A percentile compares a stretch with the other conserved stretches of the same genome.
Conservation (phyloP, 2,113 vertebrate species). For the Elephantulus edwardii region DNA sequence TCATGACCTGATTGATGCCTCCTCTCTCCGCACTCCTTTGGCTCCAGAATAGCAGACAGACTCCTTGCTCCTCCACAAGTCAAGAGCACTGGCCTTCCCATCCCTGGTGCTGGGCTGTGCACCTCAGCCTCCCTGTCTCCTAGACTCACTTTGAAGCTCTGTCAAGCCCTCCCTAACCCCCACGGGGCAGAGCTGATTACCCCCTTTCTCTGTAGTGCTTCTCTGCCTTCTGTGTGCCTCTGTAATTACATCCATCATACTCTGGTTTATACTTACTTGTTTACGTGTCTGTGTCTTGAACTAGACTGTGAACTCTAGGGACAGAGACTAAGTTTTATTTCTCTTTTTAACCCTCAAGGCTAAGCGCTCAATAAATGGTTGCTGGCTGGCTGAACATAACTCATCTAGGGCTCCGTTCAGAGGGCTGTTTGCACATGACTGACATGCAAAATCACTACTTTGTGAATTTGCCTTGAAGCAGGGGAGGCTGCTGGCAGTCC, state of each 20-base stretch:
- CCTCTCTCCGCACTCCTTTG: background rate
- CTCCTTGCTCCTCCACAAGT: background rate
- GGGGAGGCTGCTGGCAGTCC: background rate
- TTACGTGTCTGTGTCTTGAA: constrained; percentile 4
- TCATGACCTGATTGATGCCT: accelerated
- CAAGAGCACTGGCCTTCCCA: background rate
- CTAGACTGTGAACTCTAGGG: constrained; percentile 30
- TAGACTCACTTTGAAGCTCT: background rate
- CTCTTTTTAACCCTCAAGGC: background rate
- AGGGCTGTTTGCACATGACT: background rate
- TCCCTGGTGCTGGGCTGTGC: background rate
- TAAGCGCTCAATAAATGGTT: background rate
- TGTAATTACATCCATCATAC: background rate
- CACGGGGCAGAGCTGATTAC: background rate
- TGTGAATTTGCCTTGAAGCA: background rate
- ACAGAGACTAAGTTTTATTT: background rate
- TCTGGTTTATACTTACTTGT: background rate
- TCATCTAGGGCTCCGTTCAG: background rate
- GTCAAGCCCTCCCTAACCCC: background rate
- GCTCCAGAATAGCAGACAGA: background rate
- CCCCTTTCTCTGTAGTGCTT: background rate
- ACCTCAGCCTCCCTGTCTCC: background rate
- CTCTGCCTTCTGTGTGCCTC: background rate
- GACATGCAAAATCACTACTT: background rate
- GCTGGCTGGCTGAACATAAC: background rate